These are phyloP conservation scores for Ciconia maguari DNA, from an alignment of 2,113 vertebrate species.

Conservation along the genomic window DNA sequence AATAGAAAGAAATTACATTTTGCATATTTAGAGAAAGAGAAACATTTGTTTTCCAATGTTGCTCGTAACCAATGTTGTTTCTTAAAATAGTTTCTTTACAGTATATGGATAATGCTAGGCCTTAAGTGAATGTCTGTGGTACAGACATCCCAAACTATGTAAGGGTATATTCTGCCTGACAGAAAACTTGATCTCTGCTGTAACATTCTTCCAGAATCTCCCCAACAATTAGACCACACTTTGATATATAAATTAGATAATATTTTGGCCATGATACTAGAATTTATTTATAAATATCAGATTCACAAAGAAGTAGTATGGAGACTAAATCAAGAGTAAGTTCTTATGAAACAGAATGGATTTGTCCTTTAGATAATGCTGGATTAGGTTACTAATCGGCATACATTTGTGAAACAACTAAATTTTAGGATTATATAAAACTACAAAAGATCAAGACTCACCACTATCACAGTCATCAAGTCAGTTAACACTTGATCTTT, in stretches of 20 bases:
- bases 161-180: background rate
- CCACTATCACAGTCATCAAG: background rate
- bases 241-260: background rate
- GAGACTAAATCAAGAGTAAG: background rate
- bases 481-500: background rate
- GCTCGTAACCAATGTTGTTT: background rate
- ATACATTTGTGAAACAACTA: background rate
- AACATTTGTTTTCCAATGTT: background rate
- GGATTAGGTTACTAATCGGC: background rate
- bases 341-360: background rate
- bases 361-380: background rate
- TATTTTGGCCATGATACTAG: background rate
- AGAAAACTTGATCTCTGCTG: background rate
- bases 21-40: background rate
- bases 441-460: background rate
- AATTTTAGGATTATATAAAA: background rate
- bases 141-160: background rate
- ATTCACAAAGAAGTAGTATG: background rate
- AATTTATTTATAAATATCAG: background rate
- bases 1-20: background rate
- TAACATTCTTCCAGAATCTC: background rate
- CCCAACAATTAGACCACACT: background rate
- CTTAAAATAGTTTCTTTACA: background rate
- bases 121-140: background rate
- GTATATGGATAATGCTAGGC: background rate